Evolutionary conservation across 1,140 invertebrate species (phyloP).

Genomic region (Eumeta japonica): DNA sequence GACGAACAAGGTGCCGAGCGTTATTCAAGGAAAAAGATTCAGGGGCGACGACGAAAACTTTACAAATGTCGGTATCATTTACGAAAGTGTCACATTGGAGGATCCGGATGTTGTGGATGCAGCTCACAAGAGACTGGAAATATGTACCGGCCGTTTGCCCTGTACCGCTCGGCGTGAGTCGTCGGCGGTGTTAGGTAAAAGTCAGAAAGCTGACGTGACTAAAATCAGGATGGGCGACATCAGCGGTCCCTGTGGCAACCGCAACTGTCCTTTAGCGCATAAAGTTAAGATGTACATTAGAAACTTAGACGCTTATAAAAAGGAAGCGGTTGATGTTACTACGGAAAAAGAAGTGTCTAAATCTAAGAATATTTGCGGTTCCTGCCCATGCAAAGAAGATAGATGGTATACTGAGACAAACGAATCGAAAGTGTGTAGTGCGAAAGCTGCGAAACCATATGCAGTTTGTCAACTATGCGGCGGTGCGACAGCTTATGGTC

Average conservation of each 20-base stretch:
- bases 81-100: constrained; percentile 45
- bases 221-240: constrained; percentile 51
- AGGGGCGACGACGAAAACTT: constrained; percentile 46
- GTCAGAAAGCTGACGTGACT: constrained; percentile 20
- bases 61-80: constrained; percentile 43
- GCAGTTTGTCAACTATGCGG: constrained; percentile 30
- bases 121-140: constrained; percentile 32
- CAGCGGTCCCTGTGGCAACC: constrained; percentile 42
- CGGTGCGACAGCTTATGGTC: constrained; percentile 21
- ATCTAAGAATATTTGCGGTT: constrained; percentile 35
- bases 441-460: constrained; percentile 16
- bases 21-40: constrained; percentile 41
- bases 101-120: constrained; percentile 29
- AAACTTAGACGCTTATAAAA: constrained; percentile 41
- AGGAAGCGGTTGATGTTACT: constrained; percentile 20
- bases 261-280: constrained; percentile 41
- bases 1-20: constrained; percentile 45
- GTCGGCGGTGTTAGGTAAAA: background rate
- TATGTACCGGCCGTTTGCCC: constrained; percentile 41
- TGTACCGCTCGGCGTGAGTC: constrained; percentile 21
- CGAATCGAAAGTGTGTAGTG: constrained; percentile 24
- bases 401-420: constrained; percentile 35
- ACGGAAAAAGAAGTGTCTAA: constrained; percentile 20
- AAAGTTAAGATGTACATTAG: constrained; percentile 45
- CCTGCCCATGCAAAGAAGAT: constrained; percentile 46